phyloP scores from a whole-genome alignment of 2,113 vertebrate genomes.

The Micronycteris hirsuta region DNA sequence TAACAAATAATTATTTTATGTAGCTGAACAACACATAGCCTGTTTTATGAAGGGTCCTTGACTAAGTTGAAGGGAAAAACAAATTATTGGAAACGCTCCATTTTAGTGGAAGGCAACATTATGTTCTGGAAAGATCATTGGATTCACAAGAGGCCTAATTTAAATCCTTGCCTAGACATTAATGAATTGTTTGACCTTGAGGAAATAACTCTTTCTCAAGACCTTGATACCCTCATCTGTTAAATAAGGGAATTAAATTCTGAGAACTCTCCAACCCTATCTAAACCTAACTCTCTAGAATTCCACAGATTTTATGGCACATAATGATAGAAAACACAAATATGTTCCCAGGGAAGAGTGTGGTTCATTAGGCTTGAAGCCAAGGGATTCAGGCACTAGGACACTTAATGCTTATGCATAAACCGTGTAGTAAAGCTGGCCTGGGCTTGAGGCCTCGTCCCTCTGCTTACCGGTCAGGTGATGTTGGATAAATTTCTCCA shows the following conservation, averaged over 20 bases:
- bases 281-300: background rate
- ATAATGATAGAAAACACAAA: background rate
- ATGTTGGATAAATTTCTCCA: background rate
- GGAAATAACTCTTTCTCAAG: background rate
- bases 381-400: background rate
- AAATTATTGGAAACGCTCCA: conserved; percentile 27
- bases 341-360: background rate
- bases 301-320: background rate
- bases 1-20: conserved; percentile 66
- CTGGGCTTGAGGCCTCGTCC: background rate
- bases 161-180: conserved; percentile 39
- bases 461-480: background rate
- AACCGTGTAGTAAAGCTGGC: background rate
- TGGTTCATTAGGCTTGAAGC: background rate
- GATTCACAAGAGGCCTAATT: conserved; percentile 45
- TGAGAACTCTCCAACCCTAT: background rate
- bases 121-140: background rate
- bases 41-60: conserved; percentile 58
- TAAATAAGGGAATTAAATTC: conserved; percentile 11
- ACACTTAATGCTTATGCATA: background rate
- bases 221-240: background rate
- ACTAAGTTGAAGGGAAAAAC: conserved; percentile 57
- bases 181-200: conserved; percentile 60
- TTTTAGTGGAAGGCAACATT: conserved; percentile 45
- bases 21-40: conserved; percentile 48